Evolutionary conservation across 2,113 vertebrate genomes (phyloP).

Genomic region (Pelobates fuscus): DNA sequence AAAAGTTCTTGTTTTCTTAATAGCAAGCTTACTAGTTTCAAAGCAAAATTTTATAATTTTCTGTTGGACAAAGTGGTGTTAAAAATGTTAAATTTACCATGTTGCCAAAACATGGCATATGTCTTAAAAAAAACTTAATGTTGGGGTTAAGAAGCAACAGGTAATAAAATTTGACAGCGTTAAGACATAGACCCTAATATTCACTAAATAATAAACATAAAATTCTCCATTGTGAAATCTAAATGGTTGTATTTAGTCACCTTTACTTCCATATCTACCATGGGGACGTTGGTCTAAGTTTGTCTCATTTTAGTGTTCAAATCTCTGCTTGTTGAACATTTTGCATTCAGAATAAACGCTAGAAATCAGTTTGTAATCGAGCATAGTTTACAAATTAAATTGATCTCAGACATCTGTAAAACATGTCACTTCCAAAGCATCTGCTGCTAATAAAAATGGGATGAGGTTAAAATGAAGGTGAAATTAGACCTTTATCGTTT

Average conservation of each 20-base stretch:
- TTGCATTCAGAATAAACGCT: neutral
- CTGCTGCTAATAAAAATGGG: neutral
- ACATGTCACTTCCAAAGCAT: neutral
- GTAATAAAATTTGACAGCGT: too few species aligned
- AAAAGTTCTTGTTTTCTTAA: too few species aligned
- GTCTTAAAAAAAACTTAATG: too few species aligned
- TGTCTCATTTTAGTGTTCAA: neutral
- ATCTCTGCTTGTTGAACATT: neutral
- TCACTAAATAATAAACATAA: too few species aligned
- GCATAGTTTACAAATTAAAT: neutral
- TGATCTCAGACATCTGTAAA: neutral
- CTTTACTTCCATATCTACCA: neutral
- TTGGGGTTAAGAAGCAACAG: too few species aligned
- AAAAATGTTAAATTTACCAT: too few species aligned
- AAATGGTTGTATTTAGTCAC: neutral
- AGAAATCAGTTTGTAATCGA: constrained; percentile 8
- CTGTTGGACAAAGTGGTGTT: too few species aligned
- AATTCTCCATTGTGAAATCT: neutral
- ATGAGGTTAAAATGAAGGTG: neutral
- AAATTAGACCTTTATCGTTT: constrained; percentile 2
- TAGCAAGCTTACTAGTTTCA: too few species aligned
- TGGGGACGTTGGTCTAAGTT: neutral
- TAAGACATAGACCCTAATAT: too few species aligned
- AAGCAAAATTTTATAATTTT: too few species aligned
- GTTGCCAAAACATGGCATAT: too few species aligned